Conservation (phyloP, 2,113 vertebrate species). For the Lonchura striata region DNA sequence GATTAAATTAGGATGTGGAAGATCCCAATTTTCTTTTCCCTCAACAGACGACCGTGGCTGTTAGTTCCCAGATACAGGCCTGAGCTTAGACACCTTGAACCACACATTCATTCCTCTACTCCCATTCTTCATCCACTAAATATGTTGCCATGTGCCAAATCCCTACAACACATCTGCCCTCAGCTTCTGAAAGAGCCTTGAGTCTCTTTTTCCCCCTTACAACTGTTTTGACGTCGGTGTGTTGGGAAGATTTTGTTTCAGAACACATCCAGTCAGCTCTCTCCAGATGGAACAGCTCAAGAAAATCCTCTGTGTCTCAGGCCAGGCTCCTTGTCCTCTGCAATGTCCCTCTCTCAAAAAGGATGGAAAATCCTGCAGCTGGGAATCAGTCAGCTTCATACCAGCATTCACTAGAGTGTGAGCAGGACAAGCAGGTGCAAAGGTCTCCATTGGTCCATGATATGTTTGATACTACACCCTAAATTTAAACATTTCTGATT, state of each 20-base stretch:
- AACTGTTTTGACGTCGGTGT: not conserved
- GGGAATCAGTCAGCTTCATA: not conserved
- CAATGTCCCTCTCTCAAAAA: not conserved
- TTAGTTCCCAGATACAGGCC: not conserved
- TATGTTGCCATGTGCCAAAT: rapidly evolving
- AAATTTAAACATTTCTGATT: not conserved
- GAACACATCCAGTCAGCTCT: not conserved
- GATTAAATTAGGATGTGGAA: not conserved
- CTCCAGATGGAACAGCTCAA: not conserved
- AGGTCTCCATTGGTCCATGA: conserved; percentile 6
- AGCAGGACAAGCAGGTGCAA: not conserved
- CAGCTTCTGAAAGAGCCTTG: not conserved
- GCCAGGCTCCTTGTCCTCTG: not conserved
- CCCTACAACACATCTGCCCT: not conserved
- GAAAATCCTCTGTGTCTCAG: not conserved
- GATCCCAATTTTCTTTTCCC: not conserved
- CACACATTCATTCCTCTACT: not conserved
- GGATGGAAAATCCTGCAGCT: not conserved
- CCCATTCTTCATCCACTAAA: not conserved
- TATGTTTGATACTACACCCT: not conserved
- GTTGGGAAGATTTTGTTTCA: not conserved
- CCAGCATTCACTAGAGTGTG: not conserved
- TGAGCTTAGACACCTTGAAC: not conserved
- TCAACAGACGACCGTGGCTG: not conserved
- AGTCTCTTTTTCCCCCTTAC: not conserved